Base-by-base conservation (phyloP, 2,888 invertebrate genomes). In the Physocephala rufipes region DNA sequence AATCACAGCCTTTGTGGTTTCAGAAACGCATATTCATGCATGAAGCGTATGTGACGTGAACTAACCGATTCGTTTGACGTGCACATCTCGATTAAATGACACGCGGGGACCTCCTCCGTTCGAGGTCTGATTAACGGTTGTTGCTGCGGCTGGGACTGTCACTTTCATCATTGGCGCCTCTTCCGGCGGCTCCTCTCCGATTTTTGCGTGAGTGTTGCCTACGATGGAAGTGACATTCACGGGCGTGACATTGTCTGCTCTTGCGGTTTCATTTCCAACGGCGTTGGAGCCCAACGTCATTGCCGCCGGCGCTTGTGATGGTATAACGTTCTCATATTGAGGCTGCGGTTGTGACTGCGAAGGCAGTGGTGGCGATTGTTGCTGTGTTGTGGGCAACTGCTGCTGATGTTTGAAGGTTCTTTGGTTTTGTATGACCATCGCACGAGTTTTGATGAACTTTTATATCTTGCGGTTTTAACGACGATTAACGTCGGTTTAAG, bases 41-140 rank as follows among this genome's bases (percentile, higher is more conserved):
- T 36, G 36, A 43, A 63, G 21, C 43, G 45, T 36, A 36, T 49
- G 55, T 24, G 16, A 72, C 55, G 15, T 21, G 72, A 51, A 87
- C 91, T 91, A 90, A 93, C 94, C 93, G 88, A 94, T 94, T 89
- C 94, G 89, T 87, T 95, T 95, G 85, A 95, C 93, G 89, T 94
- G 94, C 82, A 95, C 94, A 90, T 94, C 94, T 87, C 93, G 90
- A 90, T 95, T 94, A 89, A 95, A 95, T 86, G 94, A 95, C 82
- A 95, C 95, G 81, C 91, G 89, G 78, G 89, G 92, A 87, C 90
- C 92, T 87, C 90, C 92, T 86, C 86, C 86, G 36, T 77, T 65
- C 16, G 67, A 51, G 3, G n/a, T 21, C 9, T 65, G 26, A 58
- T 72, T 67, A 43, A 71, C 53, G 71, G 75, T 65, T 65, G 71